Percentiles rank a stretch among this genome's conserved stretches.
Conservation (phyloP, 2,888 invertebrate genomes). For the Limenitis camilla region DNA sequence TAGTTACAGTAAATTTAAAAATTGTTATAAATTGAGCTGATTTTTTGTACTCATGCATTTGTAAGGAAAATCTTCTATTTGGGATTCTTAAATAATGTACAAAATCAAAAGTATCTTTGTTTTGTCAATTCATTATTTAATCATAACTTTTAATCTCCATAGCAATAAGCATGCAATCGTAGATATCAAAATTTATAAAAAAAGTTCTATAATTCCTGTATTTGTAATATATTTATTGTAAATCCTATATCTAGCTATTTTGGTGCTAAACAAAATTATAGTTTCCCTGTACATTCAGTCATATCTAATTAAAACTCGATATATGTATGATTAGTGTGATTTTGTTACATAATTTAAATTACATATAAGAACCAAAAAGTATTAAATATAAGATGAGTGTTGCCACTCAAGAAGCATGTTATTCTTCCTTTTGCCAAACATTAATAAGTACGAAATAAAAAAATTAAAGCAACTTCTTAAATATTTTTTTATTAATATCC, state of each 20-base stretch:
- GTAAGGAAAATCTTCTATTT: not conserved
- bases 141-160: too few species aligned
- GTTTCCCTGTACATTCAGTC: conserved; percentile 34
- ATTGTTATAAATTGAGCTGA: too few species aligned
- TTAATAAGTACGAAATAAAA: conserved; percentile 61
- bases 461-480: conserved; percentile 41
- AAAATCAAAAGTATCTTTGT: too few species aligned
- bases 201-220: not conserved
- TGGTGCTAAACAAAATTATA: conserved; percentile 55
- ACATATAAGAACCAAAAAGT: conserved; percentile 67
- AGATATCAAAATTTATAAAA: conserved; percentile 8
- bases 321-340: conserved; percentile 12
- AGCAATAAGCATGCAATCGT: not conserved
- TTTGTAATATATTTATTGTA: conserved; percentile 13
- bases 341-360: conserved; percentile 35
- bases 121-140: too few species aligned
- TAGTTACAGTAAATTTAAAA: too few species aligned
- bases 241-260: conserved; percentile 37
- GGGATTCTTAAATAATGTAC: not conserved
- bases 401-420: conserved; percentile 39
- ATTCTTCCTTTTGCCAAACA: conserved; percentile 70
- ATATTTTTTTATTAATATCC: conserved; percentile 23
- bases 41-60: not conserved
- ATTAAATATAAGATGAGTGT: conserved; percentile 45
- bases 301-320: conserved; percentile 7